Evolutionary conservation across 2,888 invertebrate species (phyloP).

Genomic region (Gymnosoma rotundatum): DNA sequence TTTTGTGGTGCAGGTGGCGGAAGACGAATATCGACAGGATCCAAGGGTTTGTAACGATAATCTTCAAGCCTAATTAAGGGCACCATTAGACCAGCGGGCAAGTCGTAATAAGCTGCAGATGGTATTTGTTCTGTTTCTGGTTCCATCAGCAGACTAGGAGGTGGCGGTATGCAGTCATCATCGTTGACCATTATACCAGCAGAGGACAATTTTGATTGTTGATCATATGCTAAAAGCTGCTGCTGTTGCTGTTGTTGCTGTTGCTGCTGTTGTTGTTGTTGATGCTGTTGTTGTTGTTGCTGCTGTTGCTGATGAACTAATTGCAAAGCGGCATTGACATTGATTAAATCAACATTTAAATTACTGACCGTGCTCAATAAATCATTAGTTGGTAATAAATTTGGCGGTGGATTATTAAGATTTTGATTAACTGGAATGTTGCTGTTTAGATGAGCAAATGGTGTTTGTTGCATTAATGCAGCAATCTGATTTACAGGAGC

Average conservation of each 20-base stretch:
- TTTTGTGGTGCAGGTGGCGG: constrained; percentile 98
- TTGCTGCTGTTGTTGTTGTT: constrained; percentile 36
- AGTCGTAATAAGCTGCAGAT: constrained; percentile 96
- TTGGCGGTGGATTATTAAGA: constrained; percentile 59
- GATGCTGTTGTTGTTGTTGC: constrained; percentile 34
- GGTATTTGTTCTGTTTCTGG: constrained; percentile 90
- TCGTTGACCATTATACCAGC: constrained; percentile 49
- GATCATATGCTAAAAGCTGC: constrained; percentile 62
- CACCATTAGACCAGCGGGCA: constrained; percentile 98
- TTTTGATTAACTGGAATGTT: constrained; percentile 70
- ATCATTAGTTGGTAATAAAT: constrained; percentile 40
- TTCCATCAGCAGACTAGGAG: constrained; percentile 75
- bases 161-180: constrained; percentile 64
- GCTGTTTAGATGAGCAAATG: constrained; percentile 71
- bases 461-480: constrained; percentile 66
- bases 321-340: constrained; percentile 73
- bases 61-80: constrained; percentile 97
- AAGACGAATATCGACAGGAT: constrained; percentile 94
- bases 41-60: constrained; percentile 93
- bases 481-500: constrained; percentile 66
- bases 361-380: constrained; percentile 55
- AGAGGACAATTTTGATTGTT: constrained; percentile 46
- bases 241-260: constrained; percentile 59
- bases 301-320: constrained; percentile 76
- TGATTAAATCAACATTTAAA: constrained; percentile 63